Conservation (phyloP, 53 echinoderm and acorn worm species). For the Paelopatides confundens region DNA sequence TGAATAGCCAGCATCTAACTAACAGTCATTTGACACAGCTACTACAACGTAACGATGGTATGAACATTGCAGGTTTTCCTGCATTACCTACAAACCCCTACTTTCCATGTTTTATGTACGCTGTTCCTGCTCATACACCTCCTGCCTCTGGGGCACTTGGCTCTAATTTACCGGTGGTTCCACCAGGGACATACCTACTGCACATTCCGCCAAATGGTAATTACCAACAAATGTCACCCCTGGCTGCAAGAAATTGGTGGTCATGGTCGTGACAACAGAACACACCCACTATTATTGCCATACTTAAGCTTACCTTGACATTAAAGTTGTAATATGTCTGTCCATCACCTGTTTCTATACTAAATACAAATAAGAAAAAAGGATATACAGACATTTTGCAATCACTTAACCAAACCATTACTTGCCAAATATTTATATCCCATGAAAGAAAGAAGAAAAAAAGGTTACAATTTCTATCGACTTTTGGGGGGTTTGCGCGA, state of each 20-base stretch:
- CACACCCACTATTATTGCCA: not conserved
- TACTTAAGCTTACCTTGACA: not conserved
- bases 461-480: not conserved
- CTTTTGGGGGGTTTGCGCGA: too few species aligned
- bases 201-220: conserved; percentile 46
- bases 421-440: not conserved
- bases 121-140: not conserved
- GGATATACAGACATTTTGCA: not conserved
- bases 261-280: conserved; percentile 33
- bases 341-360: too few species aligned
- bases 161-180: not conserved
- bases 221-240: conserved; percentile 14
- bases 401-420: not conserved
- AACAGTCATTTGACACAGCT: conserved; percentile 29
- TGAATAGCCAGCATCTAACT: not conserved
- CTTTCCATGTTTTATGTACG: conserved; percentile 41
- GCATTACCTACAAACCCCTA: conserved; percentile 20
- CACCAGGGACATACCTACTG: conserved; percentile 26
- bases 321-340: too few species aligned
- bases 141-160: not conserved
- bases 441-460: not conserved
- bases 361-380: too few species aligned
- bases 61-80: conserved; percentile 24
- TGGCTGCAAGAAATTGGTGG: conserved; percentile 22
- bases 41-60: conserved; percentile 33